Base-by-base conservation (phyloP, 30 jellyfish, hydroid and myxozoan species). In the Turritopsis rubra region DNA sequence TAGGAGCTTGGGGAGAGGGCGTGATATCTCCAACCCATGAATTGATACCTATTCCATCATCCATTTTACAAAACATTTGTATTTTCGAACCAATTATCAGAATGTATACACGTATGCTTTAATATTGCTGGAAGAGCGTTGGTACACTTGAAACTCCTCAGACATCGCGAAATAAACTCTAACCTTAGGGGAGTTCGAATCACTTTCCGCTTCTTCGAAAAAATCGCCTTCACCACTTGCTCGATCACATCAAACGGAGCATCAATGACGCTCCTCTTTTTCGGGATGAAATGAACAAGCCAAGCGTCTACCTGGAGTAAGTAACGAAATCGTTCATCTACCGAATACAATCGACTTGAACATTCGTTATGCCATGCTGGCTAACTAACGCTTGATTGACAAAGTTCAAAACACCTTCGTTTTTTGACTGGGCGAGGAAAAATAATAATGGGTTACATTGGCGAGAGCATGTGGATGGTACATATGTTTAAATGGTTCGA, bases 151-250 rank as follows among this genome's bases (percentile, higher is more conserved):
- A n/a, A n/a, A n/a, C n/a, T n/a, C 13, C 60, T 41, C 60, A 41
- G 60, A 41, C 60, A 3, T 41, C n/a, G 5, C 60, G 13, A 41
- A 41, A 41, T 5, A 41, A 41, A 24, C 18, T 17, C 91, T 72
- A 73, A 94, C 99, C 75, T 89, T 28, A 94, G 70, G 9, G 96
- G 89, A 8, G 94, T 89, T 68, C 92, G 75, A 20, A 94, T 86
- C 30, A 81, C 87, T 74, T 89, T 94, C 29, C 95, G 72, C 75
- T 95, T 75, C 66, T 87, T 86, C 18, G 88, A 85, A 73, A 81
- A 94, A 5, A 86, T 81, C 7, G 96, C 99, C 54, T 94, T 94
- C 73, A 94, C 99, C 16, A 94, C 99, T 73, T 94, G 99, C 72
- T 94, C 99, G 18, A 94, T 83, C 27, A 89, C 85, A 52, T 66